Base-by-base conservation (phyloP, 2,113 vertebrate species). In the Uropsilus gracilis region DNA sequence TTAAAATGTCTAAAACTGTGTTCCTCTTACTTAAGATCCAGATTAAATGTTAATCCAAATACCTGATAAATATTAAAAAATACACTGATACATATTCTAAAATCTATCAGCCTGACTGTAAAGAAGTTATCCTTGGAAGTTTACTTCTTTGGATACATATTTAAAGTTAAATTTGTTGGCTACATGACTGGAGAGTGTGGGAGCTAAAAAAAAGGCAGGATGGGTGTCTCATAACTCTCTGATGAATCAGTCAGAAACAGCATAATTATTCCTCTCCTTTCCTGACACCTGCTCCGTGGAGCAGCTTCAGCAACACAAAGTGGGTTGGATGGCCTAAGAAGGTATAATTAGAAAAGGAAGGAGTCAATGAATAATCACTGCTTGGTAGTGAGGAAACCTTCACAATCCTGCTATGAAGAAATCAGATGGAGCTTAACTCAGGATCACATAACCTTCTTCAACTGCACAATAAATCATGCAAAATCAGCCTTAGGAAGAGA, bases 221-320 rank as follows among this genome's bases (percentile, higher is more conserved):
- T 96, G 73, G 97, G 89, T 1, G 64, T 89, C 91, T 91, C 93
- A 89, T 95, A 96, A 50, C 95, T 97, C 42, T 90, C 94, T 88
- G 94, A 93, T 97, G 94, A 97, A 95, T 97, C 96, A 96, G 87
- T 95, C 34, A 55, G 81, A 95, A 53, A 71, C 53, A 84, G 63
- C 8, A 7, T 86, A 92, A 92, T 73, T 68, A 96, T 61, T 81
- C 84, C 75, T 95, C 92, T 82, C 78, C 64, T 42, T 97, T 97
- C 95, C 96, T 96, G 94, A 86, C 96, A 95, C 86, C 95, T 97
- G 94, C 89, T 78, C 17, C 17, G 68, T 80, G 59, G 73, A 93
- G 71, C 37, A 53, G 75, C 86, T 94, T 95, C 66, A 81, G 68
- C 75, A 80, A 53, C 63, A 44, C 57, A 8, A 18, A 34, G 78